These are phyloP conservation scores for Athalia cordata DNA, from an alignment of 2,888 invertebrate species.

Conservation along the genomic window DNA sequence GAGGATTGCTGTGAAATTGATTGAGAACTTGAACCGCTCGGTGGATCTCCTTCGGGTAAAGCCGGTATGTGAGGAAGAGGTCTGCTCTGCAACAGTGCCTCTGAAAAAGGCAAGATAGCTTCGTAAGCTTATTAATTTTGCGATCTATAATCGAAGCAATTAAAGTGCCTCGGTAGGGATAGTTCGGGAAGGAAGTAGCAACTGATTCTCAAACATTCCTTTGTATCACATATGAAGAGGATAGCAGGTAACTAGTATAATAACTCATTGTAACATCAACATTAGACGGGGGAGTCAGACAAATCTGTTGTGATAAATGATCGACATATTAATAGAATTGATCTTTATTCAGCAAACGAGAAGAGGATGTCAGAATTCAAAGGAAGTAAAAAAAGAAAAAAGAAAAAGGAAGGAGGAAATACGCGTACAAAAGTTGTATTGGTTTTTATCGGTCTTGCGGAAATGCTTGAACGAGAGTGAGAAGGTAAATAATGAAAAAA, in stretches of 20 bases:
- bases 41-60: slow-evolving; percentile 83
- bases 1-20: slow-evolving; percentile 67
- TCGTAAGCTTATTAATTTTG: no score
- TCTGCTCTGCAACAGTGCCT: slow-evolving; percentile 93
- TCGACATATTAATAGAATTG: neutral
- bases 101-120: slow-evolving; percentile 77
- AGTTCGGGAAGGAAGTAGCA: slow-evolving; percentile 48
- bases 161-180: slow-evolving; percentile 40
- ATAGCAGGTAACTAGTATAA: no score
- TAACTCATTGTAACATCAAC: no score
- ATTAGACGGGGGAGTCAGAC: no score
- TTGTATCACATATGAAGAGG: no score
- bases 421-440: neutral
- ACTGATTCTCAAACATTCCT: no score
- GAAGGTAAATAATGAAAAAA: slow-evolving; percentile 31
- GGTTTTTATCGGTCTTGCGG: neutral
- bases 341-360: neutral
- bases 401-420: neutral
- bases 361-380: neutral
- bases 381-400: neutral
- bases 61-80: slow-evolving; percentile 96
- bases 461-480: neutral
- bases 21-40: slow-evolving; percentile 71
- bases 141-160: no score
- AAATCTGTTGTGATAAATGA: neutral